phyloP scores from a whole-genome alignment of 2,888 invertebrate species.

The Hydrotaea cyrtoneurina region DNA sequence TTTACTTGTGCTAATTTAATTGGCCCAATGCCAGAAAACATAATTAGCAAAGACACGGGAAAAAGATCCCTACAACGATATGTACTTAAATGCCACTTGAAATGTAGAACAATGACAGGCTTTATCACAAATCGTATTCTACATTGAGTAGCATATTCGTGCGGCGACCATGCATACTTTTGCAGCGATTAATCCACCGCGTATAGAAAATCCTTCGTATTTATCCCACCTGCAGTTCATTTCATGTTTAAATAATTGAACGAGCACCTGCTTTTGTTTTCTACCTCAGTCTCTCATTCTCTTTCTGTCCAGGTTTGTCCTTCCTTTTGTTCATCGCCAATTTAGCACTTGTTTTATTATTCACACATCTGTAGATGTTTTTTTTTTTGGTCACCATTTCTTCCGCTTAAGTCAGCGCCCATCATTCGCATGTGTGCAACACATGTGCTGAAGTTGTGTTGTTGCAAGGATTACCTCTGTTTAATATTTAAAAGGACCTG shows the following conservation, averaged over 20 bases:
- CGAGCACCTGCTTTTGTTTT: conserved; percentile 49
- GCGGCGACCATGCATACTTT: neutral
- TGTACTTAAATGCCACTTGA: conserved; percentile 2
- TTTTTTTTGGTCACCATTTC: neutral
- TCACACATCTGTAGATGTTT: conserved; percentile 5
- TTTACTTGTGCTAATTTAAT: neutral
- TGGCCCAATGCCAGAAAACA: neutral
- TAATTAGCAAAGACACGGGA: neutral
- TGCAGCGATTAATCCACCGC: neutral
- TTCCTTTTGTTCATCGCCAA: conserved; percentile 4
- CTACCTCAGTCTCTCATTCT: neutral
- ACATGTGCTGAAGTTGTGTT: neutral
- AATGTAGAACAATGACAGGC: neutral
- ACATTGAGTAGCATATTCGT: neutral
- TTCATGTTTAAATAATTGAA: conserved; percentile 16
- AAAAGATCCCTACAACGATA: neutral
- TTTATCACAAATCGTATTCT: neutral
- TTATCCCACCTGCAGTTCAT: conserved; percentile 46
- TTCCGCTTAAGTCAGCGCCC: neutral
- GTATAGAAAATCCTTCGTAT: conserved; percentile 11
- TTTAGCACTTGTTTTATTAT: conserved; percentile 43
- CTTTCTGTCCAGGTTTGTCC: neutral
- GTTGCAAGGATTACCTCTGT: neutral
- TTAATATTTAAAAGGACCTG: conserved; percentile 25
- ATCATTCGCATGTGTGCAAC: conserved; percentile 24